phyloP scores from a whole-genome alignment of 2,113 vertebrate genomes.

The Artemisiospiza belli region DNA sequence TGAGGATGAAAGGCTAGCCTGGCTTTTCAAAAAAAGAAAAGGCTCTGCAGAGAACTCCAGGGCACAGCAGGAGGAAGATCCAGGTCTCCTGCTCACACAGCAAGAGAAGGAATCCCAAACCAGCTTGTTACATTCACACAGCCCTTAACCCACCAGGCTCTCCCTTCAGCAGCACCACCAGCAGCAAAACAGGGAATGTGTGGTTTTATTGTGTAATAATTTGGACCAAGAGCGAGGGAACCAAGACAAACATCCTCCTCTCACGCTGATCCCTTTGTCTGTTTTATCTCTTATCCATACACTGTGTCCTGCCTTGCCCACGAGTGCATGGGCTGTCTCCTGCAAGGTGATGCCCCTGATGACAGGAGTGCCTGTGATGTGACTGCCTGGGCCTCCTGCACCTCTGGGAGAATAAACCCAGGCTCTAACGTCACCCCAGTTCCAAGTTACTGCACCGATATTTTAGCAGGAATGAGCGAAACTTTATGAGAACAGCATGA shows the following conservation, averaged over 20 bases:
- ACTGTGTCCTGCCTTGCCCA: background rate
- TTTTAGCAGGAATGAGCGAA: background rate
- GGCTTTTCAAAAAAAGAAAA: background rate
- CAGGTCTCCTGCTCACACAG: background rate
- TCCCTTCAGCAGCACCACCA: background rate
- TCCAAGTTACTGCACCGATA: background rate
- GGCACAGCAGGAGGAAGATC: background rate
- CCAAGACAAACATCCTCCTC: background rate
- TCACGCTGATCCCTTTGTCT: accelerated
- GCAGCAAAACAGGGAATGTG: background rate
- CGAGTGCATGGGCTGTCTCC: accelerated
- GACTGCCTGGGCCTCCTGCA: background rate
- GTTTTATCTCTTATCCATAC: background rate
- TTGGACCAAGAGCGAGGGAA: background rate
- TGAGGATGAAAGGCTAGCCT: background rate
- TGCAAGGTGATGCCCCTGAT: background rate
- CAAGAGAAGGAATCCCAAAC: background rate
- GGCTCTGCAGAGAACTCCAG: background rate
- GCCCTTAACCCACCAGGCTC: background rate
- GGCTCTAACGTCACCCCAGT: background rate
- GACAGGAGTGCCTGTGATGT: background rate
- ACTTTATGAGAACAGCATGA: background rate
- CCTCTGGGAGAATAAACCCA: background rate
- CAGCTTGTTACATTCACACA: background rate
- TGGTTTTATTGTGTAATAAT: background rate